A percentile compares a stretch with the other conserved stretches of the same genome.
Conservation (phyloP, 2,113 vertebrate species). For the Sturnus vulgaris region DNA sequence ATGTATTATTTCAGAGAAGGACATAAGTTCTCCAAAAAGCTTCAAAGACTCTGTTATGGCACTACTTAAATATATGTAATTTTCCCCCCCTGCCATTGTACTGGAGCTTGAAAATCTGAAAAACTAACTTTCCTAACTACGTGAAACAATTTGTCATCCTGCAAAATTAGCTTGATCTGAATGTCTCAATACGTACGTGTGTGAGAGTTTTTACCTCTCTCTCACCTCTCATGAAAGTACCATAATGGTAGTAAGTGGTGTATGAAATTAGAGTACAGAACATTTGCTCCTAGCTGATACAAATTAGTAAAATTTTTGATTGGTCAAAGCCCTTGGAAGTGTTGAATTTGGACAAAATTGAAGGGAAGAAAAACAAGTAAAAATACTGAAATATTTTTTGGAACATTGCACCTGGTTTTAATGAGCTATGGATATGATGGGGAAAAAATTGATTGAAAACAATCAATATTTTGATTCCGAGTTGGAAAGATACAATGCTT, state of each 20-base stretch:
- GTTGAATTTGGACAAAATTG: neutral
- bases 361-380: neutral
- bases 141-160: neutral
- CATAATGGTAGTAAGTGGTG: constrained; percentile 25
- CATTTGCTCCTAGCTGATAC: constrained; percentile 16
- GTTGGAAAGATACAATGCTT: neutral
- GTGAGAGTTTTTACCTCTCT: neutral
- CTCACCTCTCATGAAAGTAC: neutral
- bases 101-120: neutral
- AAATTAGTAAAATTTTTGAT: constrained; percentile 5
- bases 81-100: neutral
- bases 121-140: neutral
- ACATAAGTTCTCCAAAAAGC: neutral
- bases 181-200: neutral
- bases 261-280: constrained; percentile 45
- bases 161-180: constrained; percentile 15
- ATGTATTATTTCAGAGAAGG: neutral
- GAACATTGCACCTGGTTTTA: neutral
- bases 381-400: neutral
- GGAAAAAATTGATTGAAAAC: neutral
- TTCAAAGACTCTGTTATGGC: neutral
- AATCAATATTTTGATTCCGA: neutral
- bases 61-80: neutral
- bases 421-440: neutral
- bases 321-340: neutral